Evolutionary conservation across 1,140 invertebrate species (phyloP).

Genomic region (Leucophenga varia): DNA sequence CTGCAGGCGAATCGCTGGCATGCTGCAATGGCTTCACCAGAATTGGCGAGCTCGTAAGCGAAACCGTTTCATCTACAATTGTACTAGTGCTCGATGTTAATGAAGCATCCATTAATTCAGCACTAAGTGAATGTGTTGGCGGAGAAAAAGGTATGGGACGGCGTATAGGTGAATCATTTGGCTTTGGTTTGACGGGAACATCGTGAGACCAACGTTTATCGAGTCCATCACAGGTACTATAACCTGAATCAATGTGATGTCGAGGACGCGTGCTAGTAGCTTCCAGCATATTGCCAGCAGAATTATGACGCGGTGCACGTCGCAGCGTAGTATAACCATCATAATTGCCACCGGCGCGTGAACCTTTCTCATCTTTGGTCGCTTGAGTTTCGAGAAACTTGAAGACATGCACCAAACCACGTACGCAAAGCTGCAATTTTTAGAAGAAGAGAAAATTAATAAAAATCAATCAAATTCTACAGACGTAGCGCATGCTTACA

Average conservation of each 20-base stretch:
- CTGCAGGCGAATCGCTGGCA: constrained; percentile 8
- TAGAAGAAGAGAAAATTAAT: constrained; percentile 1
- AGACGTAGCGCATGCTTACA: too few relatives aligned
- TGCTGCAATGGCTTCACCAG: constrained; percentile 12
- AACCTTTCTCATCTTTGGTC: constrained; percentile 64
- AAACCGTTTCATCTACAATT: constrained; percentile 49
- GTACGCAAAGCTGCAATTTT: constrained; percentile 76
- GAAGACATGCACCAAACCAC: constrained; percentile 90
- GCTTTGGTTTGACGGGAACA: constrained; percentile 55
- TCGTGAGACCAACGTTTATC: constrained; percentile 88
- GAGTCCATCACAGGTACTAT: constrained; percentile 75
- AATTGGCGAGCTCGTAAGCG: constrained; percentile 25
- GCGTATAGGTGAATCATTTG: constrained; percentile 35
- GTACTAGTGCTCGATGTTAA: constrained; percentile 49
- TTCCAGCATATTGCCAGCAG: constrained; percentile 60
- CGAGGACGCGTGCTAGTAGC: constrained; percentile 33
- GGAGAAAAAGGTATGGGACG: constrained; percentile 21
- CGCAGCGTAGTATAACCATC: constrained; percentile 52
- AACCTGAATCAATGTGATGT: constrained; percentile 84
- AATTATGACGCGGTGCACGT: constrained; percentile 56
- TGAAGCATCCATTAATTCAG: constrained; percentile 47
- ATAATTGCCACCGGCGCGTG: constrained; percentile 46
- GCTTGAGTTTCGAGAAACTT: constrained; percentile 90
- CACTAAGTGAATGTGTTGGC: constrained; percentile 23
- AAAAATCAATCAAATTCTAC: too few relatives aligned